phyloP scores from a whole-genome alignment of 2,888 invertebrate genomes.

The Mechanitis messenoides region DNA sequence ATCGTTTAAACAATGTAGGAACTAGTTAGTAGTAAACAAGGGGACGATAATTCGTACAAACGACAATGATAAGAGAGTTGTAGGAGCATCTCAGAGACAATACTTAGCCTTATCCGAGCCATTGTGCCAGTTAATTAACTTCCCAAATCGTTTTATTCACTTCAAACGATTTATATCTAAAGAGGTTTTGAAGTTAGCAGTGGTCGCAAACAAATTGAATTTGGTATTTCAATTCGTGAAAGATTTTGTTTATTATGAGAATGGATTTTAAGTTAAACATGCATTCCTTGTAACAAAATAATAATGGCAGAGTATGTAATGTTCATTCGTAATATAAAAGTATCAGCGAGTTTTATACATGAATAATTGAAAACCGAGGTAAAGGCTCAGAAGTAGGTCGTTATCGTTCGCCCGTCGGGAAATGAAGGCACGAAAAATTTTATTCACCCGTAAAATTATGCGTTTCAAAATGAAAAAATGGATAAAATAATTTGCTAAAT shows the following conservation, averaged over 20 bases:
- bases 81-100: conserved; percentile 20
- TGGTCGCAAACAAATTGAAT: conserved; percentile 8
- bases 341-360: conserved; percentile 54
- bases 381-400: conserved; percentile 59
- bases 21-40: conserved; percentile 13
- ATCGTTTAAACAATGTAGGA: conserved; percentile 8
- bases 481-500: conserved; percentile 40
- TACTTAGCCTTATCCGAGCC: conserved; percentile 16
- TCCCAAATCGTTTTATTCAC: conserved; percentile 28
- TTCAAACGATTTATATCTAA: conserved; percentile 20
- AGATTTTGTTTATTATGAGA: not conserved
- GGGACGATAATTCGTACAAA: conserved; percentile 22
- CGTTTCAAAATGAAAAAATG: conserved; percentile 46
- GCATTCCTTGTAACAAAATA: not conserved
- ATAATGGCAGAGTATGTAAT: conserved; percentile 1
- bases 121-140: conserved; percentile 32
- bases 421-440: conserved; percentile 54
- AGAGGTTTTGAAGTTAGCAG: conserved; percentile 16
- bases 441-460: conserved; percentile 50
- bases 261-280: too few species aligned
- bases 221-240: not conserved
- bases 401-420: conserved; percentile 60
- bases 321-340: conserved; percentile 10
- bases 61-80: conserved; percentile 16
- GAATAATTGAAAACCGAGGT: conserved; percentile 70